phyloP scores from a whole-genome alignment of 2,113 vertebrate species.

The Protomyctophum bolini region DNA sequence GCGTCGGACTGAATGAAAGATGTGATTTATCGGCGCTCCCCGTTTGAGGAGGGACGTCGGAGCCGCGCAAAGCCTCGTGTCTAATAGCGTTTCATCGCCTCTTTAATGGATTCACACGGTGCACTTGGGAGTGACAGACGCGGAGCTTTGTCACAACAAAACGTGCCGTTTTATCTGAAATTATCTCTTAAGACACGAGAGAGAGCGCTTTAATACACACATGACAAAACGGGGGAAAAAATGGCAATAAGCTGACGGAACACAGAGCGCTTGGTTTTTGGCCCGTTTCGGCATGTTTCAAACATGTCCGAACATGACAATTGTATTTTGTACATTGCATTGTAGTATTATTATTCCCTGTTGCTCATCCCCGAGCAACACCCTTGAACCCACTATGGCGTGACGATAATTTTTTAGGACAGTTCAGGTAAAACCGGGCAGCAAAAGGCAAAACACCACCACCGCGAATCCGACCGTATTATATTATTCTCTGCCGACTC shows the following conservation, averaged over 20 bases:
- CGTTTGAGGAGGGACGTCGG: constrained; percentile 37
- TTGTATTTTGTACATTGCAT: background rate
- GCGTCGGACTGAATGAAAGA: constrained; percentile 35
- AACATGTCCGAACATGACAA: constrained; percentile 42
- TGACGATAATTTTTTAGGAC: no score
- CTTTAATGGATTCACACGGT: constrained; percentile 41
- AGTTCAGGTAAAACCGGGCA: no score
- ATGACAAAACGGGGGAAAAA: constrained; percentile 20
- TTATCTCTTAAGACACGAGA: constrained; percentile 43
- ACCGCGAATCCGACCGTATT: no score
- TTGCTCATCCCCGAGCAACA: no score
- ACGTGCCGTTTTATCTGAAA: constrained; percentile 55
- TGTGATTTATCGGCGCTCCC: constrained; percentile 45
- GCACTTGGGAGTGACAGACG: constrained; percentile 53
- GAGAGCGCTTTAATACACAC: constrained; percentile 23
- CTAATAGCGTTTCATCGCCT: constrained; percentile 48
- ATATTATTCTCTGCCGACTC: no score
- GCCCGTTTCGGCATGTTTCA: constrained; percentile 49
- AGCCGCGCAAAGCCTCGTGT: constrained; percentile 38
- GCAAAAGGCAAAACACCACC: no score
- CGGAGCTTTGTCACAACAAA: constrained; percentile 20
- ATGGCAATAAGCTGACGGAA: constrained; percentile 29
- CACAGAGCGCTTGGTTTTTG: constrained; percentile 43
- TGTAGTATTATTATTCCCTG: no score
- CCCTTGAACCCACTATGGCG: no score